A percentile compares a stretch with the other conserved stretches of the same genome.
Conservation (phyloP, 2,113 vertebrate genomes). For the Actinemys pallida region DNA sequence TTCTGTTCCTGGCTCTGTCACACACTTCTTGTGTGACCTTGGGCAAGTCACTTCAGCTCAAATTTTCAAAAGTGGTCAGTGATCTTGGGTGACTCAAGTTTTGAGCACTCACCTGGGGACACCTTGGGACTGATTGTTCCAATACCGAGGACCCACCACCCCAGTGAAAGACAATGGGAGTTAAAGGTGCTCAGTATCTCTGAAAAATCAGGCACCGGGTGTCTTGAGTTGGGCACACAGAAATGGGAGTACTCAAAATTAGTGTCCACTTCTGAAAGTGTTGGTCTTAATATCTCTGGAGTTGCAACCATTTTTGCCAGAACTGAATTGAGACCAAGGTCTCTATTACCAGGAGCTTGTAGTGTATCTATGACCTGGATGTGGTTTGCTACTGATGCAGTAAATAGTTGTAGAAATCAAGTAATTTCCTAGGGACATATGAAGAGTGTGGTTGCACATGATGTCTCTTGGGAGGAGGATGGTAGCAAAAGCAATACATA, state of each 20-base stretch:
- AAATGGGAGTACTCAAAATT: background rate
- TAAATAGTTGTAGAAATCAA: background rate
- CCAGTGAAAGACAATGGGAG: background rate
- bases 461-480: background rate
- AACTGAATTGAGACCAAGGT: background rate
- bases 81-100: background rate
- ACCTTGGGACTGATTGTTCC: background rate
- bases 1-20: background rate
- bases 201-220: background rate
- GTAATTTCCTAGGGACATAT: background rate
- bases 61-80: background rate
- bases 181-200: background rate
- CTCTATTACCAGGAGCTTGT: background rate
- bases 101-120: background rate
- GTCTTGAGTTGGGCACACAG: background rate
- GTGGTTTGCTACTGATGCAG: background rate
- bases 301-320: rapidly evolving
- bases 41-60: background rate
- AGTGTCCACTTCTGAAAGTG: background rate
- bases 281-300: background rate
- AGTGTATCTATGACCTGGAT: background rate
- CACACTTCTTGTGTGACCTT: background rate
- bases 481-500: background rate
- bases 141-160: background rate
- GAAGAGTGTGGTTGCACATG: background rate